Base-by-base conservation (phyloP, 2,888 invertebrate species). In the Nebria salina region DNA sequence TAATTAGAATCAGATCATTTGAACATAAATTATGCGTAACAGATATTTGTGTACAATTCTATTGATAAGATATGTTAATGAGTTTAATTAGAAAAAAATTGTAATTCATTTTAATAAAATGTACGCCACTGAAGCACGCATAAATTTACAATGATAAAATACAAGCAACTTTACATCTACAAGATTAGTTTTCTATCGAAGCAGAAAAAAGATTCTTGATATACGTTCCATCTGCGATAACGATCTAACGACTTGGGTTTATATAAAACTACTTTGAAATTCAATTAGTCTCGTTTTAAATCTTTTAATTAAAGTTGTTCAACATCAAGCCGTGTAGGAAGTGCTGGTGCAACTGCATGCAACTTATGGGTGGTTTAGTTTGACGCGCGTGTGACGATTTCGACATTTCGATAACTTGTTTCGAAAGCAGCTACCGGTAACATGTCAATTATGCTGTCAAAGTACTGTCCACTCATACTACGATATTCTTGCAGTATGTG, bases 271-370 rank as follows among this genome's bases (percentile, higher is more conserved):
- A 81, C 83, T 83, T 83, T 84, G 82, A 84, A 84, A 84, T 84
- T 84, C 83, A 84, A 84, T 84, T 84, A 83, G 83, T 82, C 82
- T 82, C 82, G 77, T 84, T 84, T 83, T 79, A 82, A 83, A 83
- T 83, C 83, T 84, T 84, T 83, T 84, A 84, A 84, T 84, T 84
- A 84, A 84, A 83, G 82, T 83, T 83, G 76, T 75, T 83, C 72
- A 72, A 82, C 81, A 78, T 43, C 20, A 41, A 65, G 65, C 9
- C 1, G 70, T 70, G 70, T 70, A 70, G 70, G 70, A 20, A 25
- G 70, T 26, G 11, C 9, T 11, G 15, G 66, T 66, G 70, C 8
- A 75, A 6, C 54, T 9, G 41, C n/a, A 13, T n/a, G 65, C 20
- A 75, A 64, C 75, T 75, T 66, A 77, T 41, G 77, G 77, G 77